These are phyloP conservation scores for Mastomys coucha DNA, from an alignment of 2,113 vertebrate genomes.

Conservation along the genomic window DNA sequence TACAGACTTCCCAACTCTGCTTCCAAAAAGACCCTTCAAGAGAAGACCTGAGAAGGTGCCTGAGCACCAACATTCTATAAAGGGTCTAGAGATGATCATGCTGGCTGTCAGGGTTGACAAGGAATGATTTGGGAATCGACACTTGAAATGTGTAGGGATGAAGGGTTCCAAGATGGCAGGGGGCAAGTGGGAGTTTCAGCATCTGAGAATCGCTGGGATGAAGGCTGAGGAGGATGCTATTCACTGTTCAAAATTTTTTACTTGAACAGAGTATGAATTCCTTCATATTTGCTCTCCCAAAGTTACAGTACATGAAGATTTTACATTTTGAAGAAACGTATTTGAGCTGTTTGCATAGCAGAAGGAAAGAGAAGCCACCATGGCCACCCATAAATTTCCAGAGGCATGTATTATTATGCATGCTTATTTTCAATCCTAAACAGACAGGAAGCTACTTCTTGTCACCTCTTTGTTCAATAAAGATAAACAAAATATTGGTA, in stretches of 20 bases:
- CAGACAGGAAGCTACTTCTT: neutral
- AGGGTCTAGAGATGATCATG: neutral
- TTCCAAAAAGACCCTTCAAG: neutral
- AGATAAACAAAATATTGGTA: neutral
- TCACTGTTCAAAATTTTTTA: neutral
- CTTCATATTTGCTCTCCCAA: neutral
- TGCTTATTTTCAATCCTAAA: neutral
- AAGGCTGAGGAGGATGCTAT: neutral
- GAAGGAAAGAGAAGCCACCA: neutral
- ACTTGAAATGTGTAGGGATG: neutral
- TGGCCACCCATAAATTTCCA: neutral
- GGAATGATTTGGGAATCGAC: neutral
- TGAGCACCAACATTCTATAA: neutral
- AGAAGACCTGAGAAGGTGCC: neutral
- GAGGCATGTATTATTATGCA: neutral
- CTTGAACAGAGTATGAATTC: neutral
- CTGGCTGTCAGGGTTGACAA: neutral
- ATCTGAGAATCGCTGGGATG: neutral
- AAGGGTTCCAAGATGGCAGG: neutral
- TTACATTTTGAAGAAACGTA: conserved; percentile 28
- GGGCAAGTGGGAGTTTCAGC: neutral
- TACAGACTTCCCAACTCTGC: neutral
- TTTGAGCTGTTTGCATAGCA: neutral
- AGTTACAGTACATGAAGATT: neutral
- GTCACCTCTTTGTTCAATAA: neutral